These are phyloP conservation scores for Phanerotoma sp. DNA, from an alignment of 2,888 invertebrate species.

Conservation along the genomic window DNA sequence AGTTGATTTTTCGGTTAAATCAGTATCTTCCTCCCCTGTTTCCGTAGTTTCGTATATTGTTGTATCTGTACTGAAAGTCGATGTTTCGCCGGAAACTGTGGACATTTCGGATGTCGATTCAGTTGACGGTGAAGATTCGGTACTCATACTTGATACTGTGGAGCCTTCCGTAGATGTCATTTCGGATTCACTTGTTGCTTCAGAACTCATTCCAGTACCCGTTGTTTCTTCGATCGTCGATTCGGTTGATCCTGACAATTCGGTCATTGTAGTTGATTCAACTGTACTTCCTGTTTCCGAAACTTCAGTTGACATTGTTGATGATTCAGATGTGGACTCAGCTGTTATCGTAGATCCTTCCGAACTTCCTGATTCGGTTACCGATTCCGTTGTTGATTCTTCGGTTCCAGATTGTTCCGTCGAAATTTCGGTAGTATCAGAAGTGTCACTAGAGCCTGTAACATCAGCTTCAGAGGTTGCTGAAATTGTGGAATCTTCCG, in stretches of 20 bases:
- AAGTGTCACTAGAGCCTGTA: too few species aligned
- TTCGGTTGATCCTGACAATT: background rate
- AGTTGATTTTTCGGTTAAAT: slow-evolving; percentile 42
- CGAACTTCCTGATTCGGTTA: slow-evolving; percentile 23
- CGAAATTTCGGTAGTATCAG: slow-evolving; percentile 4
- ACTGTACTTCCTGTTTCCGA: slow-evolving; percentile 24
- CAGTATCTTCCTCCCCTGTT: slow-evolving; percentile 38
- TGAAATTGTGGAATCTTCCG: too few species aligned
- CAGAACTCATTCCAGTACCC: slow-evolving; percentile 6
- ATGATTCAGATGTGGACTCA: slow-evolving; percentile 27
- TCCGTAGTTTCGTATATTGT: slow-evolving; percentile 36
- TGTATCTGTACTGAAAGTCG: slow-evolving; percentile 42
- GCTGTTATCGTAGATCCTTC: too few species aligned
- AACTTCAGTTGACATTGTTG: slow-evolving; percentile 27
- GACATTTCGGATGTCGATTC: slow-evolving; percentile 22
- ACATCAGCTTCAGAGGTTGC: too few species aligned
- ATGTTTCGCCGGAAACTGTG: slow-evolving; percentile 43
- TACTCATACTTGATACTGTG: slow-evolving; percentile 22
- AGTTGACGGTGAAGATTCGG: slow-evolving; percentile 31
- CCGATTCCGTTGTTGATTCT: background rate
- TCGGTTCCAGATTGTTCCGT: too few species aligned
- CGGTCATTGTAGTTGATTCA: too few species aligned
- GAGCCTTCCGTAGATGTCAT: slow-evolving; percentile 28
- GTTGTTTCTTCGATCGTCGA: slow-evolving; percentile 17
- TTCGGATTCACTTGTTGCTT: slow-evolving; percentile 11